Evolutionary conservation across 1,140 invertebrate species (phyloP), one percentile per base, ranked within the genome.

Genomic region (Diachasma alloeum): DNA sequence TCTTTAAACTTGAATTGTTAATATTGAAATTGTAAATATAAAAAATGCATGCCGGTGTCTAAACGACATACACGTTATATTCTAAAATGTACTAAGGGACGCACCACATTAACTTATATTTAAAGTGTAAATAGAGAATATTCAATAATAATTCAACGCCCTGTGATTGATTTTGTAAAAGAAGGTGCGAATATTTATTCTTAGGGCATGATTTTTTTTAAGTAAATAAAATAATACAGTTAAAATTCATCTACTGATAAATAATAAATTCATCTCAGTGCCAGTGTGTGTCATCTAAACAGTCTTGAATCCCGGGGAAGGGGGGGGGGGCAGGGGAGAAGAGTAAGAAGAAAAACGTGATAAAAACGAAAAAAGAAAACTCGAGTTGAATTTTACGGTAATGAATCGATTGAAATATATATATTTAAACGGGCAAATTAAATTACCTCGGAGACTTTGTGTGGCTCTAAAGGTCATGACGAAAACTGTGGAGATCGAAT

Each of bases 31-130:
- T 36, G 24, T 22, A 70, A 19, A n/a, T n/a, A n/a, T n/a, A n/a
- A 53, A 74, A 81, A 83, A 80, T 72, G 78, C 83, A 84, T 84
- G 83, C 83, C 80, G 68, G 66, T 84, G 81, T 72, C 74, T 77
- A 77, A 80, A 82, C 63, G 79, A 78, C 75, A 78, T 74, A 74
- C 72, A 72, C 67, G 37, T 74, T 73, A 74, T 67, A 77, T 77
- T 68, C 66, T 44, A 31, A 66, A 56, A 13, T 66, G 22, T 74
- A 83, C 75, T 72, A 80, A 81, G 80, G 77, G 78, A 81, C 79
- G 78, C 59, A 78, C 70, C 78, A 81, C 75, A 79, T 31, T 66
- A 31, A 77, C 36, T 73, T 66, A 68, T 53, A 56, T 22, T 48
- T 68, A 56, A 74, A 72, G 48, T 48, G 53, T 44, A 66, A 72